phyloP scores from a whole-genome alignment of 2,888 invertebrate genomes.

The Calephelis perditalis region DNA sequence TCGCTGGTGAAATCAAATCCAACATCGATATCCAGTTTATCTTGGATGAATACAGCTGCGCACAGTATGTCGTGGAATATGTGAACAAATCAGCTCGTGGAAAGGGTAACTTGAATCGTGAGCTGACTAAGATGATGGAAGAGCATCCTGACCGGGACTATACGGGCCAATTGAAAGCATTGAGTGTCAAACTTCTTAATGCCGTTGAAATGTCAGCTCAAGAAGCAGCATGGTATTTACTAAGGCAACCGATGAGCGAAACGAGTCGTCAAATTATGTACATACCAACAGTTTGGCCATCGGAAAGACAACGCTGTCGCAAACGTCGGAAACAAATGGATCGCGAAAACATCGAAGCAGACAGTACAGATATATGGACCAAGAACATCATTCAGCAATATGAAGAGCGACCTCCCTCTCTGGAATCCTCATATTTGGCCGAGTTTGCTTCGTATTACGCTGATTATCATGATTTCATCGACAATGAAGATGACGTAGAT shows the following conservation, averaged over 20 bases:
- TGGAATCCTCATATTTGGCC: constrained; percentile 42
- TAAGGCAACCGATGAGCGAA: constrained; percentile 32
- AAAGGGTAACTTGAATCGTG: constrained; percentile 37
- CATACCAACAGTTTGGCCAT: constrained; percentile 39
- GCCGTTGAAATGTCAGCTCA: constrained; percentile 44
- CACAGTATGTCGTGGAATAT: constrained; percentile 45
- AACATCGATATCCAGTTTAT: constrained; percentile 32
- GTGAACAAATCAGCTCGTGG: constrained; percentile 43
- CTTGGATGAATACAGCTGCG: constrained; percentile 38
- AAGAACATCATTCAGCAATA: constrained; percentile 52
- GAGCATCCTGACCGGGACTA: constrained; percentile 31
- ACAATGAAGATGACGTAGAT: constrained; percentile 38
- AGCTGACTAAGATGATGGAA: constrained; percentile 36
- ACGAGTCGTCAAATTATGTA: constrained; percentile 28
- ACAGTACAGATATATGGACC: constrained; percentile 49
- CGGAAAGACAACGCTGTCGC: constrained; percentile 36
- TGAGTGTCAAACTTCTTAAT: constrained; percentile 37
- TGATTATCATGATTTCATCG: constrained; percentile 37
- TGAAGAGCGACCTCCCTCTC: constrained; percentile 44
- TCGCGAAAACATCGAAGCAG: constrained; percentile 37
- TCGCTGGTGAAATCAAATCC: constrained; percentile 38
- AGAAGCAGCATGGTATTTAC: constrained; percentile 42
- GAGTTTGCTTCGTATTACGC: constrained; percentile 44
- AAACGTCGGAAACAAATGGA: constrained; percentile 44
- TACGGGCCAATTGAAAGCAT: constrained; percentile 28